Base-by-base conservation (phyloP, 2,888 invertebrate genomes). In the Lordiphosa fenestrarum region DNA sequence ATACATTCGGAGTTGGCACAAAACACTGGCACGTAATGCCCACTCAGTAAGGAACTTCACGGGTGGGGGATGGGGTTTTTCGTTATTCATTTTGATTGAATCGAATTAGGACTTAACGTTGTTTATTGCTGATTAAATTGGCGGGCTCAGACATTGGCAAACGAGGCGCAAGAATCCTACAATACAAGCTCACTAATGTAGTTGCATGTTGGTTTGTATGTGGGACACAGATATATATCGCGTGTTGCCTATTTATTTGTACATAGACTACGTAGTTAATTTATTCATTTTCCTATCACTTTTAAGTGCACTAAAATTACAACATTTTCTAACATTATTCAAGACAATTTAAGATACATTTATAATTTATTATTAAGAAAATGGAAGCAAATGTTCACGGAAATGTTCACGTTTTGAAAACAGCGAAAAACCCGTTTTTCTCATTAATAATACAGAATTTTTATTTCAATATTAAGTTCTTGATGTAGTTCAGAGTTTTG, bases 51-150 rank as follows among this genome's bases (percentile, higher is more conserved):
- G 2, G 30, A 44, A 25, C n/a, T 40, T 35, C 39, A 37, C 48
- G 40, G 53, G 50, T 13, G 25, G 40, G 37, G 41, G 23, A 41
- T 10, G 48, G 30, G 44, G 69, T 69, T 61, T 69, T 77, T 69
- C 70, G 77, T 73, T 66, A 76, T 81, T 72, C 74, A 77, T 81
- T 77, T 77, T 80, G 80, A 81, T 84, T 81, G 84, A 81, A 84
- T 78, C 78, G 76, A 81, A 81, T 81, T 84, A 78, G 81, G 78
- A 78, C 78, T 78, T 78, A 78, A 78, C 80, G 73, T 78, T 80
- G 71, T 76, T 80, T 82, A 77, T 82, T 83, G 71, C 83, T 78
- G 80, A 78, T 78, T 78, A 78, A 78, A 77, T 78, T 81, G 83
- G 76, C 51, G 63, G 69, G 66, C 71, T 73, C 71, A 75, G 68